Conservation (phyloP, 2,888 invertebrate genomes). For the Panopea generosa region DNA sequence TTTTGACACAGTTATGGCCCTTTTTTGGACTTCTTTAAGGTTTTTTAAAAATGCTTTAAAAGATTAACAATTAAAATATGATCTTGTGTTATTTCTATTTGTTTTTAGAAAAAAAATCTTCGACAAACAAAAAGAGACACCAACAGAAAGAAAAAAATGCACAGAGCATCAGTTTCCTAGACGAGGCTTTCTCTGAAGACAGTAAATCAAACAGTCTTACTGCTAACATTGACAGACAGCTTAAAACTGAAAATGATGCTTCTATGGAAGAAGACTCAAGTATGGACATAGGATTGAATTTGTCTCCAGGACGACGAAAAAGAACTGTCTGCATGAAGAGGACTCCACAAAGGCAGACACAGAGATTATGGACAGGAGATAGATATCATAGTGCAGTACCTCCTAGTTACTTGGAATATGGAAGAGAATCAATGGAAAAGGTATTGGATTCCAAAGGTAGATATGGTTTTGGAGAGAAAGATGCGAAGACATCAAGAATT, state of each 20-base stretch:
- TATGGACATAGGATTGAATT: conserved; percentile 19
- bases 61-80: too few species aligned
- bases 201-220: background rate
- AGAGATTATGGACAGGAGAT: background rate
- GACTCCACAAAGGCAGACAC: background rate
- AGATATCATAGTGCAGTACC: too few species aligned
- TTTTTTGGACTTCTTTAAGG: too few species aligned
- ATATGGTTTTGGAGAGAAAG: too few species aligned
- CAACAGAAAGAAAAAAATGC: background rate
- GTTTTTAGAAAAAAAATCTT: background rate
- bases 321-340: background rate
- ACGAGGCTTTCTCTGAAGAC: background rate
- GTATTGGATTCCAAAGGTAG: too few species aligned
- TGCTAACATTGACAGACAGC: background rate
- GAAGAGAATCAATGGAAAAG: too few species aligned
- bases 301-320: background rate
- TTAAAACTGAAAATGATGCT: background rate
- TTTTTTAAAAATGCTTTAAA: too few species aligned
- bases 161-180: background rate
- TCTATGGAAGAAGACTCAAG: background rate
- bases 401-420: too few species aligned
- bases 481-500: too few species aligned
- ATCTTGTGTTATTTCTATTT: too few species aligned
- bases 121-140: background rate
- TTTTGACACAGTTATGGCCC: too few species aligned